phyloP scores from a whole-genome alignment of 2,113 vertebrate species.

The Hylia prasina region DNA sequence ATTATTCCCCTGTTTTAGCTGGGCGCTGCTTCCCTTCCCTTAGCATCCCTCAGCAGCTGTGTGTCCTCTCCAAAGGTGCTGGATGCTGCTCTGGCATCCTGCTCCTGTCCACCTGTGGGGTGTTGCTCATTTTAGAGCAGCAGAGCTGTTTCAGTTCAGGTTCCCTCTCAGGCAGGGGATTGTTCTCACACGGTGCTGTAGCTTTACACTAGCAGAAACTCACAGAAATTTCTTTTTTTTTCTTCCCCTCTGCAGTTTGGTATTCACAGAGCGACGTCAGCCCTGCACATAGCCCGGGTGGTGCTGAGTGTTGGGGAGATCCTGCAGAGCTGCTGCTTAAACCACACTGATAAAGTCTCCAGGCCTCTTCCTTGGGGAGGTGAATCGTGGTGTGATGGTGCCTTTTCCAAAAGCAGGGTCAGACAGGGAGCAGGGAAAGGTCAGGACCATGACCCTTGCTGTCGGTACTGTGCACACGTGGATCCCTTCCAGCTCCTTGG shows the following conservation, averaged over 20 bases:
- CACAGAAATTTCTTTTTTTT: too few relatives aligned
- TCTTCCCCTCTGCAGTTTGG: neutral
- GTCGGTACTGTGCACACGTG: neutral
- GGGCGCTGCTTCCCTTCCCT: neutral
- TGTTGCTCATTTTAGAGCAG: neutral
- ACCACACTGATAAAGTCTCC: neutral
- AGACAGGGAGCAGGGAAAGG: neutral
- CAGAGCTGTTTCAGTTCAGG: neutral
- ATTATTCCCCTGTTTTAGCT: neutral
- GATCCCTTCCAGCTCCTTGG: neutral
- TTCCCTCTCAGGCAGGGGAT: rapidly evolving
- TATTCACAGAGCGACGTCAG: rapidly evolving
- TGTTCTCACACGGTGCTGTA: neutral
- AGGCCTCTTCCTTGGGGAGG: neutral
- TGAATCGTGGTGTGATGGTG: neutral
- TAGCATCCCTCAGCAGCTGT: neutral
- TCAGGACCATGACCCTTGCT: neutral
- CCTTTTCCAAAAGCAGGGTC: neutral
- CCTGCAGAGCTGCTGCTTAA: neutral
- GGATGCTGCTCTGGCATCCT: rapidly evolving
- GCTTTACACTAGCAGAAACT: neutral
- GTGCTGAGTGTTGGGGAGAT: neutral
- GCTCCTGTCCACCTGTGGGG: rapidly evolving
- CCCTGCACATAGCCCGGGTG: neutral
- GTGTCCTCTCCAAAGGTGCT: neutral